Conservation (phyloP, 2,888 invertebrate genomes). For the Spicauda simplicius region DNA sequence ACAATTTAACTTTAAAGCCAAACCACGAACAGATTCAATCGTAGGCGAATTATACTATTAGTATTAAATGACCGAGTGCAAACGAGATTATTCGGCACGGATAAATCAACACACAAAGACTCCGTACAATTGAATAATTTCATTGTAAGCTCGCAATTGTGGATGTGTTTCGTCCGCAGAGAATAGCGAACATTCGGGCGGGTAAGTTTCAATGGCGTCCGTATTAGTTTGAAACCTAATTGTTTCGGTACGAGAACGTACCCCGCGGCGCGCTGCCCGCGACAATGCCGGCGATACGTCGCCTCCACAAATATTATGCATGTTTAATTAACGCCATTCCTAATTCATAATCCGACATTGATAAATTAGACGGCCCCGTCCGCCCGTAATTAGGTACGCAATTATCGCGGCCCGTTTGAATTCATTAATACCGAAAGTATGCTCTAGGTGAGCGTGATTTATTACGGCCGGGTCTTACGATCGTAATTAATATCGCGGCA, state of each 20-base stretch:
- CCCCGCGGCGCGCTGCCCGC: constrained; percentile 43
- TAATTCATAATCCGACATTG: constrained; percentile 84
- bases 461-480: constrained; percentile 70
- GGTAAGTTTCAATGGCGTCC: constrained; percentile 55
- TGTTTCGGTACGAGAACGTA: constrained; percentile 53
- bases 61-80: constrained; percentile 29
- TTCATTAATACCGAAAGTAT: constrained; percentile 78
- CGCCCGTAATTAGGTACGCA: constrained; percentile 81
- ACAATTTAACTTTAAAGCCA: constrained; percentile 3
- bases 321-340: constrained; percentile 80
- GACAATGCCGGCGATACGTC: constrained; percentile 53
- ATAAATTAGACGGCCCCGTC: constrained; percentile 78
- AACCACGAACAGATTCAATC: constrained; percentile 20
- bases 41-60: constrained; percentile 27
- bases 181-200: constrained; percentile 52
- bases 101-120: constrained; percentile 46
- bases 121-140: constrained; percentile 51
- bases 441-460: constrained; percentile 73
- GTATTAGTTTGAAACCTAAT: constrained; percentile 68
- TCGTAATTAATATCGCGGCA: constrained; percentile 77
- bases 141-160: constrained; percentile 48
- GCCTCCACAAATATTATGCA: constrained; percentile 77
- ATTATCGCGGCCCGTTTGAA: constrained; percentile 82
- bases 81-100: constrained; percentile 39
- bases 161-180: constrained; percentile 51